These are phyloP conservation scores for Cheilinus undulatus DNA, from an alignment of 2,113 vertebrate genomes.

Conservation along the genomic window DNA sequence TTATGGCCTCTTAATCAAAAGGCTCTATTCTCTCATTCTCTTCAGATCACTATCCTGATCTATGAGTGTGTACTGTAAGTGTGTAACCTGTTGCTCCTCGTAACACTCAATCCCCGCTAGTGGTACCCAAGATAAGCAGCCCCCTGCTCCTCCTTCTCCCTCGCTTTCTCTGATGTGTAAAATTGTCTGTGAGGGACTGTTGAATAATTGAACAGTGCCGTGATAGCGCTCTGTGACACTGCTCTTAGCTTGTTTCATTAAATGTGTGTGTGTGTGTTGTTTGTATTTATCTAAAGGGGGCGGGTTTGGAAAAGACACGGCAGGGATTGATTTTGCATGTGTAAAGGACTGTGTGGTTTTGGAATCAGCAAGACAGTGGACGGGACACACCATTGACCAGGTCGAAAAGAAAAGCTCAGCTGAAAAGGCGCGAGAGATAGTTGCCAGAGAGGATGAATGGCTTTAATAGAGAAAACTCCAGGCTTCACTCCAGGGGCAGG, in stretches of 20 bases:
- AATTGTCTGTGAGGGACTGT: slow-evolving; percentile 52
- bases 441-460: slow-evolving; percentile 68
- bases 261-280: slow-evolving; percentile 3
- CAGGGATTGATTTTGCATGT: slow-evolving; percentile 23
- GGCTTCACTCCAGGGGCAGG: slow-evolving; percentile 42
- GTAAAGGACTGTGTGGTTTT: slow-evolving; percentile 36
- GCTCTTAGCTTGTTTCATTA: slow-evolving; percentile 44
- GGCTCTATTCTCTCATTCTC: neutral
- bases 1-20: neutral
- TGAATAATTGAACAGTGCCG: slow-evolving; percentile 60
- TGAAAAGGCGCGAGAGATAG: slow-evolving; percentile 53
- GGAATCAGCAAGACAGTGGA: slow-evolving; percentile 44
- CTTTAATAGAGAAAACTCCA: slow-evolving; percentile 70
- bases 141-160: slow-evolving; percentile 23
- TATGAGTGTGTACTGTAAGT: neutral
- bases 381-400: slow-evolving; percentile 55
- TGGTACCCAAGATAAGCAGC: slow-evolving; percentile 2
- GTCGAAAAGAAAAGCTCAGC: slow-evolving; percentile 23
- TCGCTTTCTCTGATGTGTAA: slow-evolving; percentile 63
- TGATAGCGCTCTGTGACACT: slow-evolving; percentile 50
- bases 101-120: slow-evolving; percentile 4
- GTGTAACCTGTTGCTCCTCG: slow-evolving; percentile 47
- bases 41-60: neutral
- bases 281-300: slow-evolving; percentile 11
- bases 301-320: slow-evolving; percentile 11